Evolutionary conservation across 2,888 invertebrate genomes (phyloP).

Genomic region (Germaria angustata): DNA sequence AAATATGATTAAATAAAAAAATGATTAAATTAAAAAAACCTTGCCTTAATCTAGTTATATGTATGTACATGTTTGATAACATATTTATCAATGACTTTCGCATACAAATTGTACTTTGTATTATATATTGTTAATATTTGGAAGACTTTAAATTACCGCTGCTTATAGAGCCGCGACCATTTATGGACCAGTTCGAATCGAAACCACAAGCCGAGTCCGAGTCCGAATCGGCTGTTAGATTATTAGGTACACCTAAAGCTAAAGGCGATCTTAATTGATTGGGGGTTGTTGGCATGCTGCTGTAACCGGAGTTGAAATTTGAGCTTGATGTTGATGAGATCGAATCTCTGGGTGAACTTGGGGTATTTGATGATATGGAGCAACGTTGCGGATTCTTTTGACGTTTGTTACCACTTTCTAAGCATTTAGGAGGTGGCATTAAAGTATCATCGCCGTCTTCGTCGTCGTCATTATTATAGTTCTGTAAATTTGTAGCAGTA

Average conservation of each 20-base stretch:
- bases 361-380: conserved; percentile 73
- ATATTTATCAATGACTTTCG: background rate
- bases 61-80: background rate
- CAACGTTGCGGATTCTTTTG: conserved; percentile 82
- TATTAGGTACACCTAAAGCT: conserved; percentile 67
- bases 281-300: conserved; percentile 86
- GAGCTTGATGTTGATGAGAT: conserved; percentile 76
- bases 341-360: conserved; percentile 74
- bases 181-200: conserved; percentile 85
- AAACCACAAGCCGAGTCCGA: conserved; percentile 94
- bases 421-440: conserved; percentile 88
- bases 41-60: background rate
- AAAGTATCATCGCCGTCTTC: conserved; percentile 80
- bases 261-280: conserved; percentile 82
- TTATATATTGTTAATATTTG: conserved; percentile 58
- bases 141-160: conserved; percentile 69
- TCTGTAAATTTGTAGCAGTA: background rate
- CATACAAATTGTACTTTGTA: conserved; percentile 38
- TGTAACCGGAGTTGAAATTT: conserved; percentile 78
- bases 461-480: conserved; percentile 14
- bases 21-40: too few relatives aligned
- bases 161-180: conserved; percentile 70
- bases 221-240: conserved; percentile 84
- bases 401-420: conserved; percentile 83
- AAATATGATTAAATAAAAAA: too few relatives aligned